Evolutionary conservation across 2,888 invertebrate species (phyloP).

Genomic region (Alentia gelatinosa): DNA sequence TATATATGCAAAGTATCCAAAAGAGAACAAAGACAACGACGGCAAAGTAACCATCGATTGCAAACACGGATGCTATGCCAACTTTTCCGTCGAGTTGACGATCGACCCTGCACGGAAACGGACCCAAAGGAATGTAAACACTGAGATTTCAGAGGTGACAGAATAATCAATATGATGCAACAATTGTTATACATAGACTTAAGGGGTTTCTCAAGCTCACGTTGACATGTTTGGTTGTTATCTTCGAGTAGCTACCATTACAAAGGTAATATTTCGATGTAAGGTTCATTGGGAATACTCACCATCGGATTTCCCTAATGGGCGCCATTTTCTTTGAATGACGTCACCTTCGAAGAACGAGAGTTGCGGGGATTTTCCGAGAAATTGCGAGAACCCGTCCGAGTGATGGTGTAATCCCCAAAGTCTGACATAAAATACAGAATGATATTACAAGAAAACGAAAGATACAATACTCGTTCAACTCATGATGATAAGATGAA

Average conservation of each 20-base stretch:
- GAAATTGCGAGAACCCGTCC: constrained; percentile 41
- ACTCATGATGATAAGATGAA: too few species aligned
- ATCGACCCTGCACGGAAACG: neutral
- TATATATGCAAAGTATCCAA: too few species aligned
- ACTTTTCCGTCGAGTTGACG: neutral
- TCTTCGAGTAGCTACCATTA: neutral
- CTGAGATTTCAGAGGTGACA: neutral
- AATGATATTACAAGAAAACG: neutral
- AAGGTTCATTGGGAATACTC: neutral
- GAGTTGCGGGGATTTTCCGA: constrained; percentile 48
- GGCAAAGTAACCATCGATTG: too few species aligned
- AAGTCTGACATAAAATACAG: neutral
- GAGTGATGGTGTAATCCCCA: neutral
- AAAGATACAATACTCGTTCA: too few species aligned
- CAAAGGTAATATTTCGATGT: neutral
- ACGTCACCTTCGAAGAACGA: constrained; percentile 36
- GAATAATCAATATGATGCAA: neutral
- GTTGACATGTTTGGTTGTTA: too few species aligned
- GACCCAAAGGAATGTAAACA: constrained; percentile 4
- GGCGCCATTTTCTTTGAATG: constrained; percentile 44
- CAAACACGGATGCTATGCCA: neutral
- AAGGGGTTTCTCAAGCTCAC: neutral
- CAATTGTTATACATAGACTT: neutral
- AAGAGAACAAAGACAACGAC: too few species aligned
- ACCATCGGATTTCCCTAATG: constrained; percentile 43